These are phyloP conservation scores for Papilio elwesi DNA, from an alignment of 2,888 invertebrate genomes.

Conservation along the genomic window DNA sequence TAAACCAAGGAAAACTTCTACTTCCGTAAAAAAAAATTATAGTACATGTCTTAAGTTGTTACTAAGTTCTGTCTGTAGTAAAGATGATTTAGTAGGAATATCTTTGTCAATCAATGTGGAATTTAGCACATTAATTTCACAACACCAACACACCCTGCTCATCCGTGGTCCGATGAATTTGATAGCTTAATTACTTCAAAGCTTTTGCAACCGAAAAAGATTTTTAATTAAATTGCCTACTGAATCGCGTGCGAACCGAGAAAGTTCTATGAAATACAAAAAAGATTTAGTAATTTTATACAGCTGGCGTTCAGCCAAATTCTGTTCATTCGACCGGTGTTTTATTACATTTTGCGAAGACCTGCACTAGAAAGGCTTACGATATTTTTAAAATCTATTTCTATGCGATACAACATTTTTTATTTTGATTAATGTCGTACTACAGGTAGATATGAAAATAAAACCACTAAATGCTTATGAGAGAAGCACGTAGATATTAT, in stretches of 20 bases:
- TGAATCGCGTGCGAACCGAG: constrained; percentile 20
- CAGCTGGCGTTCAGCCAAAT: constrained; percentile 25
- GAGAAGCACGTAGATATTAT: background rate
- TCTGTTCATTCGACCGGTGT: constrained; percentile 14
- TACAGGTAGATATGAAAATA: background rate
- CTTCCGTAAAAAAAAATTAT: background rate
- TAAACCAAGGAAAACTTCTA: too few species aligned
- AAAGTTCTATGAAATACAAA: constrained; percentile 21
- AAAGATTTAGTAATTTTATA: constrained; percentile 21
- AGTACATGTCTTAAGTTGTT: too few species aligned
- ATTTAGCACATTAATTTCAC: background rate
- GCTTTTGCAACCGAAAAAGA: constrained; percentile 13
- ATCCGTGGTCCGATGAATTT: constrained; percentile 10
- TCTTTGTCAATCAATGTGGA: background rate
- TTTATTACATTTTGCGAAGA: constrained; percentile 13
- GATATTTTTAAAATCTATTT: constrained; percentile 12
- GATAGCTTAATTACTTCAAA: constrained; percentile 6
- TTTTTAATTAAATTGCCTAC: constrained; percentile 18
- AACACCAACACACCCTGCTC: constrained; percentile 8
- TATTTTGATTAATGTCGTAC: background rate
- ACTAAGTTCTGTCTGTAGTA: background rate
- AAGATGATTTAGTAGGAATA: background rate
- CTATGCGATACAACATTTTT: background rate
- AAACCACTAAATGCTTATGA: background rate
- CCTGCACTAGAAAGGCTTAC: constrained; percentile 1